Conservation (phyloP, 2,797 vertebrate species). For the Rhabdophis nuchalis region DNA sequence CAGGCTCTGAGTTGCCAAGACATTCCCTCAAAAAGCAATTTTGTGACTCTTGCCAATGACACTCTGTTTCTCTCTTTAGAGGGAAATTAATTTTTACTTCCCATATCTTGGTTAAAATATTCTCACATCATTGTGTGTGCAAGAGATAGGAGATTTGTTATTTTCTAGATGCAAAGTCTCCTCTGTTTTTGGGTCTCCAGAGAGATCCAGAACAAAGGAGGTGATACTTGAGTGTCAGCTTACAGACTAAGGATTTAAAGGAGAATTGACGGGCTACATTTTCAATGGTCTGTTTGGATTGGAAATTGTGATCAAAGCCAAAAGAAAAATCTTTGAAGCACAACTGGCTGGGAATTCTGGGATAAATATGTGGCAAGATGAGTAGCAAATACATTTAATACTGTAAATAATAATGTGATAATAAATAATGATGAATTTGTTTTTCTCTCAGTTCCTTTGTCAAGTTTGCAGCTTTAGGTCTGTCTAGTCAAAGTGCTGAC, state of each 20-base stretch:
- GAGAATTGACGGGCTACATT: neutral
- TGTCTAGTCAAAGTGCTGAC: neutral
- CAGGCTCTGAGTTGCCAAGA: neutral
- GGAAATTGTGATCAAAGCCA: neutral
- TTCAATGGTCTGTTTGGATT: neutral
- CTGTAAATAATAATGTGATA: neutral
- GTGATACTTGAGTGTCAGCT: neutral
- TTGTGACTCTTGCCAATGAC: neutral
- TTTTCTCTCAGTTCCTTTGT: neutral
- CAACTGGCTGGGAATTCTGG: neutral
- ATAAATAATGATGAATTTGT: neutral
- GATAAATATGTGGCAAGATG: neutral
- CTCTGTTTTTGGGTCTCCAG: neutral
- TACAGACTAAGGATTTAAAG: neutral
- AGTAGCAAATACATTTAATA: neutral
- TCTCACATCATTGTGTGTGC: neutral
- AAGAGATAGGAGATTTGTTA: neutral
- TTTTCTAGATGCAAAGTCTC: neutral
- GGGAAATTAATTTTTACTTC: neutral
- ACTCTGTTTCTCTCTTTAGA: neutral
- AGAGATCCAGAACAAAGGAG: neutral
- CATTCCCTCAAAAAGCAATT: neutral
- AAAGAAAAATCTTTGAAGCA: neutral
- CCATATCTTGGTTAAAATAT: neutral
- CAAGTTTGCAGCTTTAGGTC: neutral